Percentiles rank a stretch among this genome's conserved stretches.
phyloP scores from a whole-genome alignment of 1,140 invertebrate species.

The Drosophila fuyamai region DNA sequence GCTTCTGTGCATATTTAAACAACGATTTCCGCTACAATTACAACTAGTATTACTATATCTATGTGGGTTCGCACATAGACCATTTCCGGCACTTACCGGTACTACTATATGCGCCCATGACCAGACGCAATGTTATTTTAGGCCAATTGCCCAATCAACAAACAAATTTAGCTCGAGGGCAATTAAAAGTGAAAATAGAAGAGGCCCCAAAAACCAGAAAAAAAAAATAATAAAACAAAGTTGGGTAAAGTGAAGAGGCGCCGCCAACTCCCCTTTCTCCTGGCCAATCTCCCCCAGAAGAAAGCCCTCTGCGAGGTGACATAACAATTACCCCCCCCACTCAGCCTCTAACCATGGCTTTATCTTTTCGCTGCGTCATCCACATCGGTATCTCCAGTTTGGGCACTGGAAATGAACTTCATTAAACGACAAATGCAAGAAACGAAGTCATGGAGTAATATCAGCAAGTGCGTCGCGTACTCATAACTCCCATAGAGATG shows the following conservation, averaged over 20 bases:
- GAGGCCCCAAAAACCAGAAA: slow-evolving; percentile 3
- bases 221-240: background rate
- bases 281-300: slow-evolving; percentile 1
- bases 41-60: slow-evolving; percentile 22
- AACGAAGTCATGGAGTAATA: slow-evolving; percentile 26
- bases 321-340: slow-evolving; percentile 39
- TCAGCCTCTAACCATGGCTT: background rate
- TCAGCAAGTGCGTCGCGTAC: slow-evolving; percentile 23
- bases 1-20: slow-evolving; percentile 28
- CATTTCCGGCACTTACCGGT: slow-evolving; percentile 57
- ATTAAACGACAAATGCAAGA: slow-evolving; percentile 60
- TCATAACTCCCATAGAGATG: slow-evolving; percentile 11
- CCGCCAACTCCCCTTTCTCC: slow-evolving; percentile 2
- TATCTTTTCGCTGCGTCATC: slow-evolving; percentile 38
- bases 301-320: slow-evolving; percentile 37
- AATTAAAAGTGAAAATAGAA: slow-evolving; percentile 72
- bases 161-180: slow-evolving; percentile 47
- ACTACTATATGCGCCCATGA: slow-evolving; percentile 8
- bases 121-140: slow-evolving; percentile 13
- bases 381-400: slow-evolving; percentile 5
- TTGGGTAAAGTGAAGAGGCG: slow-evolving; percentile 42
- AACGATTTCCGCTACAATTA: slow-evolving; percentile 66
- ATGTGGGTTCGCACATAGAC: background rate
- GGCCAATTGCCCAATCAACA: slow-evolving; percentile 53
- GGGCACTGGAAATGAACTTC: slow-evolving; percentile 58